These are phyloP conservation scores for Acrobasis suavella DNA, from an alignment of 2,888 invertebrate genomes.

Conservation along the genomic window DNA sequence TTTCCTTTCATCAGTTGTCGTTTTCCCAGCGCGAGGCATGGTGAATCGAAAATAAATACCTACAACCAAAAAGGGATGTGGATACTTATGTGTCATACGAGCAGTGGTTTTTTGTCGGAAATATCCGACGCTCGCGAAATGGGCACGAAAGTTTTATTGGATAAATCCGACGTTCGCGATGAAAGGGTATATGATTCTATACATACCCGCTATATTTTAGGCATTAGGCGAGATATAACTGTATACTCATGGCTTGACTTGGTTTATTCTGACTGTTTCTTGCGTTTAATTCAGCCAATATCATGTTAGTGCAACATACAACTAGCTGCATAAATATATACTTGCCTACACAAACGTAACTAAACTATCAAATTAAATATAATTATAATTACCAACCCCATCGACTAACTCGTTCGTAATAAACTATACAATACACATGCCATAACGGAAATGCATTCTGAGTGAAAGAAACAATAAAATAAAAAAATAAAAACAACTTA, in stretches of 20 bases:
- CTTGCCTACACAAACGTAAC: background rate
- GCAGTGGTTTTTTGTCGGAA: no score
- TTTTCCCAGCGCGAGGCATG: no score
- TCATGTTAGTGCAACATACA: constrained; percentile 1
- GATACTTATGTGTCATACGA: no score
- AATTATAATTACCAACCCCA: constrained; percentile 1
- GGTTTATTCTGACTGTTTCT: background rate
- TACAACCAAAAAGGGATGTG: no score
- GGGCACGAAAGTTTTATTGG: no score
- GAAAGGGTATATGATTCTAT: no score
- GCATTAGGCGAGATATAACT: background rate
- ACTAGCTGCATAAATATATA: background rate
- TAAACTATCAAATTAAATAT: background rate
- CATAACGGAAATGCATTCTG: constrained; percentile 51
- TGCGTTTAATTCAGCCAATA: background rate
- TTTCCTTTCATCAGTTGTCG: no score
- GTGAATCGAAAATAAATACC: no score
- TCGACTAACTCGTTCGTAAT: constrained; percentile 4
- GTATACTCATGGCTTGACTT: background rate
- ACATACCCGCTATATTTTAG: background rate
- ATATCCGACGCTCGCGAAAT: no score
- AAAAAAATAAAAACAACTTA: constrained; percentile 39
- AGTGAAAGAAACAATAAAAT: constrained; percentile 36
- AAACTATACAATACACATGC: constrained; percentile 20
- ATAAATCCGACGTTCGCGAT: no score